Conservation (phyloP, 2,888 invertebrate species). For the Watsonalla binaria region DNA sequence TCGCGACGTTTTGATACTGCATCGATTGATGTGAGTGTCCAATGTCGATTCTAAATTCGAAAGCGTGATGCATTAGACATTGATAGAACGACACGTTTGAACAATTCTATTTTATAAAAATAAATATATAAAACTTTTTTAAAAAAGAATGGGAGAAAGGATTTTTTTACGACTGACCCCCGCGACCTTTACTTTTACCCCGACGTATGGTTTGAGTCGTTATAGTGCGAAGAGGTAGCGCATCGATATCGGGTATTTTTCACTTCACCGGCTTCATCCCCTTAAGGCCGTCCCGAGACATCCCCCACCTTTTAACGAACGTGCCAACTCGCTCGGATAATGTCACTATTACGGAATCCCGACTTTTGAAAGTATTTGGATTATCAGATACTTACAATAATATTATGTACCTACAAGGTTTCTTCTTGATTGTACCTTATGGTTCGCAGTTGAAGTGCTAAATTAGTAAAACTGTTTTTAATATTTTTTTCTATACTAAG, state of each 20-base stretch:
- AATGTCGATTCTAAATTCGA: not conserved
- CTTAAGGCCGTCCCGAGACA: conserved; percentile 17
- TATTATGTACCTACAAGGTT: not conserved
- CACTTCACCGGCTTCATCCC: conserved; percentile 24
- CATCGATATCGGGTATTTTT: conserved; percentile 42
- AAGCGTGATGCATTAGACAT: not conserved
- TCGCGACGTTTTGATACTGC: conserved; percentile 16
- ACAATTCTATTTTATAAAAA: conserved; percentile 1
- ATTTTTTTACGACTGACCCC: too few relatives aligned
- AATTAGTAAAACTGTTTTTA: too few relatives aligned
- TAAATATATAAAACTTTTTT: conserved; percentile 4
- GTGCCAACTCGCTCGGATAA: conserved; percentile 38
- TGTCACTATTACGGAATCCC: conserved; percentile 29
- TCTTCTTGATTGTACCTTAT: too few relatives aligned
- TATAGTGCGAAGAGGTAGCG: conserved; percentile 8
- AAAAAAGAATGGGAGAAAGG: not conserved
- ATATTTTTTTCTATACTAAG: too few relatives aligned
- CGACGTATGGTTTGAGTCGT: conserved; percentile 1
- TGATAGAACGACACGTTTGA: not conserved
- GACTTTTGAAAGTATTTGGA: not conserved
- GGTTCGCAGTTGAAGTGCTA: too few relatives aligned
- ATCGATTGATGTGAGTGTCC: conserved; percentile 15
- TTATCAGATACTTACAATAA: not conserved
- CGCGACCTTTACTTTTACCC: conserved; percentile 8
- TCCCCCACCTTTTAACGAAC: conserved; percentile 26